Evolutionary conservation across 1,140 invertebrate genomes (phyloP).

Genomic region (Drosophila jambulina): DNA sequence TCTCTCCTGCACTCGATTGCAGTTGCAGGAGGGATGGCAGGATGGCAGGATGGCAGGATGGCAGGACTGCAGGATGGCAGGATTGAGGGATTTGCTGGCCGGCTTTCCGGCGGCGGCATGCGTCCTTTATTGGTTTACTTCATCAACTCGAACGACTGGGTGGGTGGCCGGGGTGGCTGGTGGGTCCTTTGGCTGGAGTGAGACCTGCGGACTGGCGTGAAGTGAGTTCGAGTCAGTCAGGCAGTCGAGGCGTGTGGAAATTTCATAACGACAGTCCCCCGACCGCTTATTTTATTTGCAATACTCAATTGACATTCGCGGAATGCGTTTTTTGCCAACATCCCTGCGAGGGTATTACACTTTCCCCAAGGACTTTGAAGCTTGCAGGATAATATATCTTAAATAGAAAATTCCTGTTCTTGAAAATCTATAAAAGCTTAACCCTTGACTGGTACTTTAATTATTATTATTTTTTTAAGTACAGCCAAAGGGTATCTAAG

Average conservation of each 20-base stretch:
- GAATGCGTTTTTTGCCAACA: conserved; percentile 48
- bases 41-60: conserved; percentile 33
- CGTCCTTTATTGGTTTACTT: conserved; percentile 79
- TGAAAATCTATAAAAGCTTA: neutral
- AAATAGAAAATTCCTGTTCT: neutral
- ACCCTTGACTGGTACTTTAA: too few relatives aligned
- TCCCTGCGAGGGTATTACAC: neutral
- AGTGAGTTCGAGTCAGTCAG: conserved; percentile 30
- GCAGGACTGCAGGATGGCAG: conserved; percentile 16
- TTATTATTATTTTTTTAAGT: neutral
- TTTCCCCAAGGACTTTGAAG: neutral
- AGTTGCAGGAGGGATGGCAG: conserved; percentile 7
- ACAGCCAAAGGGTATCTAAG: conserved; percentile 6
- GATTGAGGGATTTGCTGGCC: conserved; percentile 53
- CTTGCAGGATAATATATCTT: neutral
- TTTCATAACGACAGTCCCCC: conserved; percentile 66
- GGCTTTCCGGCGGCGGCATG: conserved; percentile 69
- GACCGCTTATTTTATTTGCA: conserved; percentile 54
- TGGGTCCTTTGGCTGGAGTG: too few relatives aligned
- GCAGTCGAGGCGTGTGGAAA: conserved; percentile 67
- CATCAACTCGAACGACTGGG: conserved; percentile 71
- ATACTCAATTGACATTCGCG: conserved; percentile 80
- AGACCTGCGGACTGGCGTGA: neutral
- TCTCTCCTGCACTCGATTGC: conserved; percentile 13
- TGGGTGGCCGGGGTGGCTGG: conserved; percentile 8